Conservation (phyloP, 2,113 vertebrate species). For the Colaptes auratus region DNA sequence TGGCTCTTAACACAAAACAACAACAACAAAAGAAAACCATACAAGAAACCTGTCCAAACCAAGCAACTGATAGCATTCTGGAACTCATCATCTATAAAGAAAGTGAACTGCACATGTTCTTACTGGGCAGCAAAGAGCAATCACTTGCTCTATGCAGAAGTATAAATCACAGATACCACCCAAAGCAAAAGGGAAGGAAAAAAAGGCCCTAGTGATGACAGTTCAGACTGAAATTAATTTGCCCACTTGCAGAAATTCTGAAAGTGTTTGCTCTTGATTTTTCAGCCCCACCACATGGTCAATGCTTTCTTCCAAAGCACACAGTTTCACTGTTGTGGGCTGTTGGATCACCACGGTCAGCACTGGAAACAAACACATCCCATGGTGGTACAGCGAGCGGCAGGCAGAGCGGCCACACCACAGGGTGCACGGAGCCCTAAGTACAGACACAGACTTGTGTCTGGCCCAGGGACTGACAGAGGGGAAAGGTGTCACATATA, state of each 20-base stretch:
- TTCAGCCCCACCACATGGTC: constrained; percentile 36
- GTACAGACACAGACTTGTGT: constrained; percentile 45
- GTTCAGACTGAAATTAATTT: constrained; percentile 62
- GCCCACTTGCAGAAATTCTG: constrained; percentile 61
- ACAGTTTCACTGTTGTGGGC: not conserved
- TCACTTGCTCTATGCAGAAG: not conserved
- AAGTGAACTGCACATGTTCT: not conserved
- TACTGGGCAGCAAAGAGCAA: not conserved
- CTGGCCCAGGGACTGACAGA: constrained; percentile 44
- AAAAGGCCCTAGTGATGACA: constrained; percentile 52
- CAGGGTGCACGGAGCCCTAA: not conserved
- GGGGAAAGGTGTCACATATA: constrained; percentile 53
- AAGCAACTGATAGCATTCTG: not conserved
- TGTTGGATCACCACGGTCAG: not conserved
- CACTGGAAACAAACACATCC: not conserved
- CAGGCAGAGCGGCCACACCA: not conserved
- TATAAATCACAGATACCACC: constrained; percentile 60
- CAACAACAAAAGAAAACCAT: not conserved
- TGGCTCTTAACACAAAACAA: not conserved
- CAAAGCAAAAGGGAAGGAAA: constrained; percentile 34
- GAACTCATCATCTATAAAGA: not conserved
- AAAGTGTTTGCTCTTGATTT: constrained; percentile 53
- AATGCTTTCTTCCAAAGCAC: constrained; percentile 48
- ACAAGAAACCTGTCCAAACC: not conserved
- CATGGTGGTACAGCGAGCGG: not conserved